A percentile compares a stretch with the other conserved stretches of the same genome.
phyloP scores from a whole-genome alignment of 2,797 vertebrate species.

The Sphenodon punctatus region DNA sequence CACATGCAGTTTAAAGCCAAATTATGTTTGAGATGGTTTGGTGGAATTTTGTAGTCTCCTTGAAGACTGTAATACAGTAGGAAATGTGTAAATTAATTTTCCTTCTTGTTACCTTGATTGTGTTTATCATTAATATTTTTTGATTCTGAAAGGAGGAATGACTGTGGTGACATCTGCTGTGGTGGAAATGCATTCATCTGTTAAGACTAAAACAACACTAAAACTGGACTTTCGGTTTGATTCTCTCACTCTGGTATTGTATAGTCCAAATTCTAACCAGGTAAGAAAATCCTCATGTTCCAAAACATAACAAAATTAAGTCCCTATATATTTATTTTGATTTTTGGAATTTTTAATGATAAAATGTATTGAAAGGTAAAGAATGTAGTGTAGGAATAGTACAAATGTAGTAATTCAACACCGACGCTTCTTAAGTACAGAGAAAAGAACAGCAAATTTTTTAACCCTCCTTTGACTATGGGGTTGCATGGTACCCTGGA shows the following conservation, averaged over 20 bases:
- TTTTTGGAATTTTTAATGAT: not conserved
- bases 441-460: no score
- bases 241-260: conserved; percentile 89
- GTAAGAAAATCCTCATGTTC: conserved; percentile 66
- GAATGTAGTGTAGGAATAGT: not conserved
- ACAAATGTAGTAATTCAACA: not conserved
- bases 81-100: not conserved
- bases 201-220: conserved; percentile 85
- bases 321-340: not conserved
- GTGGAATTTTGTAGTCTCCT: not conserved
- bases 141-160: conserved; percentile 76
- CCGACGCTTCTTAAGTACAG: no score
- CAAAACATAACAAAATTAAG: not conserved
- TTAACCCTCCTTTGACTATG: no score
- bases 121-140: conserved; percentile 17
- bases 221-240: conserved; percentile 93
- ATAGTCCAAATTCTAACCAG: conserved; percentile 81
- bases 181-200: conserved; percentile 85
- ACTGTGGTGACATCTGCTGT: conserved; percentile 92
- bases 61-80: not conserved
- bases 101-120: not conserved
- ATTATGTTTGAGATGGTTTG: not conserved
- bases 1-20: no score
- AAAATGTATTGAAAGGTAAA: not conserved
- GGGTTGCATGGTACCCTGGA: no score